Conservation (phyloP, 2,113 vertebrate genomes). For the Colaptes auratus region DNA sequence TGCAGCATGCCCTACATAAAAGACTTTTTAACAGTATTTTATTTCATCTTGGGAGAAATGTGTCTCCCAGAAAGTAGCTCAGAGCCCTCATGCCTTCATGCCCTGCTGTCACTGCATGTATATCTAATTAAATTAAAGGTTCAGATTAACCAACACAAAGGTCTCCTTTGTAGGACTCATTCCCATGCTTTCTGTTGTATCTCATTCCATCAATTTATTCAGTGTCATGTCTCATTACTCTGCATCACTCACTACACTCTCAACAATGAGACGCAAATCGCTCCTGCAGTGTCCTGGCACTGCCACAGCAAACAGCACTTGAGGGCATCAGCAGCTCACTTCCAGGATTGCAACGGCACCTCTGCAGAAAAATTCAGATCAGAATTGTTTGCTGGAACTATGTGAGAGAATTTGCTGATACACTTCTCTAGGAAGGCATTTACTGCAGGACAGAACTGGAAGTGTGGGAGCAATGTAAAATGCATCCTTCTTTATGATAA, state of each 20-base stretch:
- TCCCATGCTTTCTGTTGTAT: constrained; percentile 45
- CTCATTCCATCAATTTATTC: constrained; percentile 65
- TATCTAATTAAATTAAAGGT: constrained; percentile 67
- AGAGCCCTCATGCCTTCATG: constrained; percentile 1
- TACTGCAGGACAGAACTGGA: background rate
- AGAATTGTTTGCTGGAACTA: background rate
- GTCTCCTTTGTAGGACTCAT: constrained; percentile 30
- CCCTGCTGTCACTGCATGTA: constrained; percentile 39
- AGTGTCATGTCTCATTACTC: constrained; percentile 50
- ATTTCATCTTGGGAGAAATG: background rate
- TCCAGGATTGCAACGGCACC: background rate
- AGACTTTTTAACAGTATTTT: background rate
- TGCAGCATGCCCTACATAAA: background rate
- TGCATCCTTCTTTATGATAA: background rate
- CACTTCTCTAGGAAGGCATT: background rate
- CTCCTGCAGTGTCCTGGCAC: background rate
- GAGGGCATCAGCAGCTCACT: background rate
- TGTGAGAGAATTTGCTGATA: background rate
- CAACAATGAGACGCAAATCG: constrained; percentile 32
- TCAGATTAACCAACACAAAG: constrained; percentile 50
- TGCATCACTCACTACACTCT: constrained; percentile 24
- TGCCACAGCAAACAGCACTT: constrained; percentile 19
- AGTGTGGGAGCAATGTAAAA: background rate
- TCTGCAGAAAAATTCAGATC: background rate
- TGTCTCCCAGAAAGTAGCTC: constrained; percentile 10